A percentile compares a stretch with the other conserved stretches of the same genome.
Conservation (phyloP, 92 coral and sea anemone genomes). For the Muricea muricata region DNA sequence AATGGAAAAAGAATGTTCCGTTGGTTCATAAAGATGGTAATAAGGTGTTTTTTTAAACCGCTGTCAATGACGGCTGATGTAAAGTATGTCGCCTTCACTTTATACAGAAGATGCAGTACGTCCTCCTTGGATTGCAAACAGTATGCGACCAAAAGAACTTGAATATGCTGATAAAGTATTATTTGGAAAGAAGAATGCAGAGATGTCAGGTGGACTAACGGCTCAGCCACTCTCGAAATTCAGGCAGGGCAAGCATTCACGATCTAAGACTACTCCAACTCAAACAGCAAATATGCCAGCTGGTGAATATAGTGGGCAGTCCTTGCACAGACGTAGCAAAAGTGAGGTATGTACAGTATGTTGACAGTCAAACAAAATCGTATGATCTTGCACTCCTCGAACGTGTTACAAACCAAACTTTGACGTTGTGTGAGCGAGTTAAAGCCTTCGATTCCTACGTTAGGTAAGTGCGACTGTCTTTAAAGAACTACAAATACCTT, state of each 20-base stretch:
- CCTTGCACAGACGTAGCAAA: constrained; percentile 21
- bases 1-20: constrained; percentile 33
- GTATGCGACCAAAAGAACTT: constrained; percentile 79
- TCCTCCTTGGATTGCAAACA: constrained; percentile 91
- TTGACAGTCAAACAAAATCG: not conserved
- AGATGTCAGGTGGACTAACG: not conserved
- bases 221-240: not conserved
- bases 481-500: no score
- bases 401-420: no score
- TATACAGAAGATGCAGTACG: constrained; percentile 71
- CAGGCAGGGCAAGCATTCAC: constrained; percentile 50
- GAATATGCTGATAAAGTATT: constrained; percentile 81
- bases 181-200: constrained; percentile 50
- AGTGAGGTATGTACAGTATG: constrained; percentile 16
- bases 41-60: not conserved
- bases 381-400: not conserved
- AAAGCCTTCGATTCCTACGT: no score
- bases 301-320: not conserved
- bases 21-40: constrained; percentile 42
- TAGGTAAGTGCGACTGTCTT: no score
- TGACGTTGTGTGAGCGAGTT: no score
- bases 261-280: constrained; percentile 84
- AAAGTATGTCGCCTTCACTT: no score
- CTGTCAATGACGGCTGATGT: no score
- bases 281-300: constrained; percentile 20